Base-by-base conservation (phyloP, 2,113 vertebrate species). In the Chaetorhynchus papuensis region DNA sequence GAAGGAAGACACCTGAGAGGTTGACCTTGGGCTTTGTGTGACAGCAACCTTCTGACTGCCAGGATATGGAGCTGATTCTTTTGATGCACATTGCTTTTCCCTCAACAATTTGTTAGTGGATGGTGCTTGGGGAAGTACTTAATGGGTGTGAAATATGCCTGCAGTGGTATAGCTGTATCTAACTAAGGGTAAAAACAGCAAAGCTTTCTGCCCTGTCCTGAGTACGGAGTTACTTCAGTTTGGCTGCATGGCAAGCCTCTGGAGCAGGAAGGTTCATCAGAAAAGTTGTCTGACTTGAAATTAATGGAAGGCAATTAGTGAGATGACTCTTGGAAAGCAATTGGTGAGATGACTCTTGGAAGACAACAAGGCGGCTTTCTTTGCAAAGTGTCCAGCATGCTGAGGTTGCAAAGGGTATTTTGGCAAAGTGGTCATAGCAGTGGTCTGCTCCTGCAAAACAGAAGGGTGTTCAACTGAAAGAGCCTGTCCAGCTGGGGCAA, bases 371-470 rank as follows among this genome's bases (percentile, higher is more conserved):
- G 26, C 7, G 2, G 7, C 41, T 68, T 75, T 60, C 42, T 65
- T 42, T 61, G 47, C 20, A 3, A 31, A 42, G 57, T 5, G 8
- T 44, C 11, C 22, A 27, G 20, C 0, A 0, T 7, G 12, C 31
- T 72, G 81, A 79, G 21, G 8, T 28, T 52, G 60, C n/a, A 23
- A 10, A 87, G 53, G 13, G 1, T 66, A 3, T 53, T 82, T 63
- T 60, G 75, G 5, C 1, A 2, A 24, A 47, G 44, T 18, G 64
- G 17, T 63, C 7, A 0, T 16, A 63, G 52, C 50, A 50, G 45
- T n/a, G 18, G 1, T 49, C 22, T 60, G 7, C 14, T 56, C 27
- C 60, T 91, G 44, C 37, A 33, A 4, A 59, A 35, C 27, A 28
- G 60, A 41, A 81, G 21, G 20, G 14, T 65, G 12, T 57, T 64